These are phyloP conservation scores for Drosophila chauvacae DNA, from an alignment of 1,140 invertebrate species.

Conservation along the genomic window DNA sequence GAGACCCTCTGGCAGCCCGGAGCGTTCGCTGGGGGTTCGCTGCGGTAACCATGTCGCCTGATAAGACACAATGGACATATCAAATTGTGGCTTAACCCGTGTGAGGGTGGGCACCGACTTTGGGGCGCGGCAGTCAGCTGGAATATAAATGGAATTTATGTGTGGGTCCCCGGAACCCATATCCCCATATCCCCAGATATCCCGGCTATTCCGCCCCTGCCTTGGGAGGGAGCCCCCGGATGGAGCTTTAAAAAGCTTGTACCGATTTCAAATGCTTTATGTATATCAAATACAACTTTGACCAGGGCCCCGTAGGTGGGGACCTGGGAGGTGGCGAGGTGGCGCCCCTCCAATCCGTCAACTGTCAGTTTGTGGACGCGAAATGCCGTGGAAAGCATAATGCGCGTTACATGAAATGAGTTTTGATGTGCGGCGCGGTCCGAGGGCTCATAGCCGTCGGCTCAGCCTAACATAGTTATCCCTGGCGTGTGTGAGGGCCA, in stretches of 20 bases:
- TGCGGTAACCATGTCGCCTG: constrained; percentile 82
- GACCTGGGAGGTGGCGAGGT: neutral
- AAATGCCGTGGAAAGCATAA: constrained; percentile 78
- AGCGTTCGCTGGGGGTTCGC: constrained; percentile 71
- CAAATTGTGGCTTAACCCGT: constrained; percentile 80
- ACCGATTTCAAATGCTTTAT: constrained; percentile 39
- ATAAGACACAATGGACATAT: constrained; percentile 83
- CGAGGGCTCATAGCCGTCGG: constrained; percentile 47
- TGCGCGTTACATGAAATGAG: constrained; percentile 78
- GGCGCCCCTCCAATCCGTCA: constrained; percentile 50
- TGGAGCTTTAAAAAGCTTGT: constrained; percentile 53
- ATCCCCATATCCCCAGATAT: constrained; percentile 7
- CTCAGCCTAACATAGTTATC: constrained; percentile 49
- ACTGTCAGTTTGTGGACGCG: constrained; percentile 74
- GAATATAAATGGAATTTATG: constrained; percentile 83
- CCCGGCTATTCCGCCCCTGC: constrained; percentile 30
- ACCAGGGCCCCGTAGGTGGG: constrained; percentile 31
- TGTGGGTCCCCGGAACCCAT: constrained; percentile 22
- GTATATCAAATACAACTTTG: constrained; percentile 60
- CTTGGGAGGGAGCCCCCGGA: constrained; percentile 52
- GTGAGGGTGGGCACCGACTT: constrained; percentile 53
- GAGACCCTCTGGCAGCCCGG: constrained; percentile 60
- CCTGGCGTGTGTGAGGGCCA: constrained; percentile 18
- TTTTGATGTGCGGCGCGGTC: constrained; percentile 66
- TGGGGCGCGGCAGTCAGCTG: constrained; percentile 46